Evolutionary conservation across 2,888 invertebrate genomes (phyloP).

Genomic region (Pachycephus smyrnensis): DNA sequence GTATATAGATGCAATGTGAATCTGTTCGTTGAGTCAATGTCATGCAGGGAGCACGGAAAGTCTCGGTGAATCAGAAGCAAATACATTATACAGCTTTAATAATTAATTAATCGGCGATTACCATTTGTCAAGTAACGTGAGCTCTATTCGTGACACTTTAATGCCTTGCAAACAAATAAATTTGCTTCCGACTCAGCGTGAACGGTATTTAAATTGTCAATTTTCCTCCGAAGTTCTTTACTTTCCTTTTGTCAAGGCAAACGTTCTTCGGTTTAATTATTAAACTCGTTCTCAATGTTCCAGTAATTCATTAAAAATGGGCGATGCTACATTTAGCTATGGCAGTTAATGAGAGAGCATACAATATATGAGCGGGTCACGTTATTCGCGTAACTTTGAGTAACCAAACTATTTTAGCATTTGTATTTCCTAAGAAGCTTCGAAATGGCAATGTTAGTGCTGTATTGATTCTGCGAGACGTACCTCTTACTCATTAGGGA

Average conservation of each 20-base stretch:
- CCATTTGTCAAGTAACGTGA: no score
- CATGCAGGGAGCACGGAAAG: no score
- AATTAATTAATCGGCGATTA: no score
- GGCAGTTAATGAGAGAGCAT: slow-evolving; percentile 42
- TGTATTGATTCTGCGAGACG: not conserved
- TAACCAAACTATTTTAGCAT: slow-evolving; percentile 36
- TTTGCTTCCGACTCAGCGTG: not conserved
- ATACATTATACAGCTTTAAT: no score
- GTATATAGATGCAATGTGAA: slow-evolving; percentile 38
- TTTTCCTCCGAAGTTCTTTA: not conserved
- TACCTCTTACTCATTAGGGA: not conserved
- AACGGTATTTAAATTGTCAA: not conserved
- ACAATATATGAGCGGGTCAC: slow-evolving; percentile 26
- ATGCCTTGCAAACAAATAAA: no score
- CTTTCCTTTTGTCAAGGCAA: slow-evolving; percentile 1
- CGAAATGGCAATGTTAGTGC: slow-evolving; percentile 1
- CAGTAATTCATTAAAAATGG: not conserved
- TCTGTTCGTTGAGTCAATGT: slow-evolving; percentile 39
- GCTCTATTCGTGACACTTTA: no score
- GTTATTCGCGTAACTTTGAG: slow-evolving; percentile 37
- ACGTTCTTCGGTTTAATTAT: not conserved
- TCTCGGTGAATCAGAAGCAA: no score
- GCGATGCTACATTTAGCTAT: slow-evolving; percentile 33
- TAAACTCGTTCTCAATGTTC: no score
- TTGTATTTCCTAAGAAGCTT: not conserved